A percentile compares a stretch with the other conserved stretches of the same genome.
Evolutionary conservation across 2,888 invertebrate species (phyloP).

Genomic region (Andricus quercusramuli): DNA sequence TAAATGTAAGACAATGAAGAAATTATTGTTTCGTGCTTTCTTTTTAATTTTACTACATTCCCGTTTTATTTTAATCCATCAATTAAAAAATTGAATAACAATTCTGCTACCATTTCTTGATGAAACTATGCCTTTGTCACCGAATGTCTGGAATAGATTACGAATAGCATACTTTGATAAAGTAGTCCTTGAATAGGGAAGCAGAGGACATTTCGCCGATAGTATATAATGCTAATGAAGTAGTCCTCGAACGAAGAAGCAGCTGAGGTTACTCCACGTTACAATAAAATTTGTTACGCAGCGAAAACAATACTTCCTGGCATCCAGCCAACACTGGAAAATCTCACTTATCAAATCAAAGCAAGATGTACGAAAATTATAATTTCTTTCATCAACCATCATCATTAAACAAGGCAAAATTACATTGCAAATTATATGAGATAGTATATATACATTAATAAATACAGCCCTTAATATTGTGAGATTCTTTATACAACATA

Average conservation of each 20-base stretch:
- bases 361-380: slow-evolving; percentile 6
- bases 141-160: background rate
- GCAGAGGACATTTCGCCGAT: background rate
- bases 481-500: slow-evolving; percentile 39
- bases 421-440: slow-evolving; percentile 3
- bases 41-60: background rate
- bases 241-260: slow-evolving; percentile 4
- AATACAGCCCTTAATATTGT: slow-evolving; percentile 29
- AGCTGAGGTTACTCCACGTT: background rate
- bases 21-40: background rate
- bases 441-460: slow-evolving; percentile 30
- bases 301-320: background rate
- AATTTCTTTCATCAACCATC: background rate
- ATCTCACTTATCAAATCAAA: slow-evolving; percentile 11
- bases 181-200: background rate
- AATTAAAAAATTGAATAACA: too few species aligned
- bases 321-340: background rate
- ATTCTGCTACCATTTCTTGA: background rate
- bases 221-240: background rate
- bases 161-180: background rate
- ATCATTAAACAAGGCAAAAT: slow-evolving; percentile 18
- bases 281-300: slow-evolving; percentile 15
- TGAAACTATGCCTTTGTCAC: slow-evolving; percentile 1
- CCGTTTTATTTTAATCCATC: background rate
- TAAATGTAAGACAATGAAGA: background rate